Evolutionary conservation across 1,140 invertebrate species (phyloP).

Genomic region (Magallana angulata): DNA sequence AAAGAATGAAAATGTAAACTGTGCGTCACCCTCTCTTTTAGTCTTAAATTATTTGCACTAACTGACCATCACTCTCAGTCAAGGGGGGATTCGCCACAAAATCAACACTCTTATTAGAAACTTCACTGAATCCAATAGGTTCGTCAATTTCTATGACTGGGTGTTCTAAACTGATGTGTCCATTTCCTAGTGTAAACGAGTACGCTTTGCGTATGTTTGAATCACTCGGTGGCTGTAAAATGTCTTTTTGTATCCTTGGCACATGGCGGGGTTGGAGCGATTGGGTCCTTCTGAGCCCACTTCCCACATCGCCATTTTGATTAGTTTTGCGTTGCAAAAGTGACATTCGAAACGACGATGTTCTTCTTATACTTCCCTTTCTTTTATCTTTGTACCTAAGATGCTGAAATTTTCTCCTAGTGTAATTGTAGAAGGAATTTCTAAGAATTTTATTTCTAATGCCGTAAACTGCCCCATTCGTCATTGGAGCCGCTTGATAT

Average conservation of each 20-base stretch:
- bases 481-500: conserved; percentile 70
- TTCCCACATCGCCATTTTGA: conserved; percentile 51
- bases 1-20: not conserved
- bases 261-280: conserved; percentile 52
- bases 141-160: not conserved
- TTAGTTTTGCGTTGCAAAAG: conserved; percentile 49
- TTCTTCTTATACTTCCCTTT: conserved; percentile 64
- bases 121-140: not conserved
- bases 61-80: not conserved
- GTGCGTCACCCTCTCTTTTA: no score
- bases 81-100: not conserved
- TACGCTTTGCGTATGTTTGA: conserved; percentile 47
- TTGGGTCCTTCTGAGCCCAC: conserved; percentile 49
- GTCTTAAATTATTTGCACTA: not conserved
- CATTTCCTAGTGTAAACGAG: conserved; percentile 52
- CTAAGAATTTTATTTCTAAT: conserved; percentile 70
- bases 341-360: conserved; percentile 57
- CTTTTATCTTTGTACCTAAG: conserved; percentile 65
- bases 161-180: not conserved
- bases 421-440: conserved; percentile 67
- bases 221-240: conserved; percentile 24
- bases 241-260: not conserved
- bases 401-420: conserved; percentile 62
- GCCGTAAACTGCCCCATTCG: conserved; percentile 70
- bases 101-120: not conserved